A percentile compares a stretch with the other conserved stretches of the same genome.
Evolutionary conservation across 2,113 vertebrate species (phyloP).

Genomic region (Trematomus loennbergii): DNA sequence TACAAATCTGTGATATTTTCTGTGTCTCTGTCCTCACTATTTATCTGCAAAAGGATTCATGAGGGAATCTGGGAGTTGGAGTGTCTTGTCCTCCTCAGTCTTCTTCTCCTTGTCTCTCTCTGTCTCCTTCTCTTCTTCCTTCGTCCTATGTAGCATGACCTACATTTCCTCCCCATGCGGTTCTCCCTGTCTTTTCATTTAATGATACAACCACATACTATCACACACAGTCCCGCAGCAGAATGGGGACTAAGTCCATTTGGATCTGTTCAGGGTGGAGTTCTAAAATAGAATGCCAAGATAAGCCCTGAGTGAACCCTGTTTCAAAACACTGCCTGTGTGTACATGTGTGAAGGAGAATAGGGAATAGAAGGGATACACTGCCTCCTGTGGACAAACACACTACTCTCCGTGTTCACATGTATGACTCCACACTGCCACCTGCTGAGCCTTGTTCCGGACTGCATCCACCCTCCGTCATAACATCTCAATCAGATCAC

Average conservation of each 20-base stretch:
- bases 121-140: constrained; percentile 35
- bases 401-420: background rate
- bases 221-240: constrained; percentile 14
- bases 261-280: constrained; percentile 64
- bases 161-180: constrained; percentile 56
- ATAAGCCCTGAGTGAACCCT: constrained; percentile 70
- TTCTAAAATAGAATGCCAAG: constrained; percentile 66
- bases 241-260: constrained; percentile 53
- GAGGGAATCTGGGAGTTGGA: constrained; percentile 18
- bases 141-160: constrained; percentile 55
- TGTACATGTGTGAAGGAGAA: constrained; percentile 8
- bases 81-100: constrained; percentile 19
- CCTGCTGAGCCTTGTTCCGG: constrained; percentile 26
- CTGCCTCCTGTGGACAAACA: constrained; percentile 53
- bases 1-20: background rate
- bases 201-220: background rate
- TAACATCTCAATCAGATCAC: background rate
- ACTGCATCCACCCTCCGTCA: background rate
- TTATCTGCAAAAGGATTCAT: constrained; percentile 28
- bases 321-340: constrained; percentile 52
- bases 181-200: constrained; percentile 10
- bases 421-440: constrained; percentile 52
- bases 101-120: constrained; percentile 16
- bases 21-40: constrained; percentile 11
- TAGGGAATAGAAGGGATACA: constrained; percentile 22